Percentiles rank a stretch among this genome's conserved stretches.
Evolutionary conservation across 2,797 vertebrate genomes (phyloP).

Genomic region (Chloroceryle inda): DNA sequence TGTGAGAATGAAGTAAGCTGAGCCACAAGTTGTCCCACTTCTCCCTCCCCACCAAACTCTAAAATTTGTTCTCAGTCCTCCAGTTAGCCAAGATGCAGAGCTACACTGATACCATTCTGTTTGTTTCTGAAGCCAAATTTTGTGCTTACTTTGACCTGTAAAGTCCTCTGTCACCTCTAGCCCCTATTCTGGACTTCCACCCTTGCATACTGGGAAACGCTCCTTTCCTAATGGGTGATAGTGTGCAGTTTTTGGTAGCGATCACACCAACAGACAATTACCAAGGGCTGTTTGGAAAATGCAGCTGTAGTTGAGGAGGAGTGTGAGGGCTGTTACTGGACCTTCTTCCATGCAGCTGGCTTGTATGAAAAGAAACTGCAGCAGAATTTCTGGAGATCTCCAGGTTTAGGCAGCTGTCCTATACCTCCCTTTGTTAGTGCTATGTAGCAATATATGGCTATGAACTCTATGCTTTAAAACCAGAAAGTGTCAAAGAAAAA

Average conservation of each 20-base stretch:
- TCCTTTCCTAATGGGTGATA: background rate
- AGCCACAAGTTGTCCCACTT: background rate
- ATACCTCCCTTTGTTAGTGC: background rate
- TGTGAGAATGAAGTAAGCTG: background rate
- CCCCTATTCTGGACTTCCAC: background rate
- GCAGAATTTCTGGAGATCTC: background rate
- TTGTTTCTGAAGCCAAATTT: background rate
- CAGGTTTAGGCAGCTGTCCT: background rate
- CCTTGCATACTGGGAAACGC: background rate
- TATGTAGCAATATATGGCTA: background rate
- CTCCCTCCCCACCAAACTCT: background rate
- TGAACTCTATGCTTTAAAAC: background rate
- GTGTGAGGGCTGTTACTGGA: background rate
- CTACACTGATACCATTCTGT: background rate
- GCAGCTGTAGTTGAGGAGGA: background rate
- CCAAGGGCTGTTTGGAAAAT: background rate
- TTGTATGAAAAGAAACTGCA: background rate
- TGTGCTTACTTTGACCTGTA: background rate
- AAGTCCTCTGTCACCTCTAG: background rate
- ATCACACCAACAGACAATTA: background rate
- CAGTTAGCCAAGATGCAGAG: background rate
- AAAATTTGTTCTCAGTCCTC: background rate
- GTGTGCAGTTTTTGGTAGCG: rapidly evolving
- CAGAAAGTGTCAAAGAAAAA: background rate
- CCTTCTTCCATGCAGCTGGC: rapidly evolving